These are phyloP conservation scores for Macropus fuliginosus DNA, from an alignment of 2,797 vertebrate genomes.

Conservation along the genomic window DNA sequence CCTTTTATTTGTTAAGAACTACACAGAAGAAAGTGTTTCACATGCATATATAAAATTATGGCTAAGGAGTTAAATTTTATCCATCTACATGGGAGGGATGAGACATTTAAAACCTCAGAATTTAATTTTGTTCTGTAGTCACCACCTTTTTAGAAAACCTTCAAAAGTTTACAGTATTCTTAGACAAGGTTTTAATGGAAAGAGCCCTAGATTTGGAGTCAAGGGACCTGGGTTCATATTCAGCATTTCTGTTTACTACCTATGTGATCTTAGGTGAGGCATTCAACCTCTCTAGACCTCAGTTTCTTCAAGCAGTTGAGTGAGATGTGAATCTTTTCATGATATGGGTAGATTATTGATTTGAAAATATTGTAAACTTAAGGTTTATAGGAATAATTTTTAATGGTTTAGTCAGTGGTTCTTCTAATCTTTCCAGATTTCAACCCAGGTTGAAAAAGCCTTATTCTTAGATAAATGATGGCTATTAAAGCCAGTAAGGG, in stretches of 20 bases:
- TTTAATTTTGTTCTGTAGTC: neutral
- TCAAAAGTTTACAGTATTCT: neutral
- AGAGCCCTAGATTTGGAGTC: neutral
- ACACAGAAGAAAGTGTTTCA: neutral
- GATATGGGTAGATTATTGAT: neutral
- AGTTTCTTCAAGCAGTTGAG: neutral
- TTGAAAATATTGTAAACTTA: neutral
- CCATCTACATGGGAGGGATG: neutral
- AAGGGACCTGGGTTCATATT: neutral
- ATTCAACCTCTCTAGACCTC: neutral
- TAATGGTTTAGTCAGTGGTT: slow-evolving; percentile 51
- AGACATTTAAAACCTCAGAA: neutral
- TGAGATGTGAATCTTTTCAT: neutral
- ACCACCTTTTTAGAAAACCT: neutral
- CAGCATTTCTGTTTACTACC: neutral
- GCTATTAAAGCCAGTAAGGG: neutral
- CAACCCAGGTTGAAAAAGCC: neutral
- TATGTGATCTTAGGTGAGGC: neutral
- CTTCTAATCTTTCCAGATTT: slow-evolving; percentile 27
- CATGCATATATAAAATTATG: neutral
- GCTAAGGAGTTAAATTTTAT: neutral
- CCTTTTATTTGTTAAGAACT: neutral
- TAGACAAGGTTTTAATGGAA: slow-evolving; percentile 23
- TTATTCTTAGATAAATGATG: neutral
- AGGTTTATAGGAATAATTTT: slow-evolving; percentile 30